Evolutionary conservation across 2,113 vertebrate species (phyloP).

Genomic region (Hydropotes inermis): DNA sequence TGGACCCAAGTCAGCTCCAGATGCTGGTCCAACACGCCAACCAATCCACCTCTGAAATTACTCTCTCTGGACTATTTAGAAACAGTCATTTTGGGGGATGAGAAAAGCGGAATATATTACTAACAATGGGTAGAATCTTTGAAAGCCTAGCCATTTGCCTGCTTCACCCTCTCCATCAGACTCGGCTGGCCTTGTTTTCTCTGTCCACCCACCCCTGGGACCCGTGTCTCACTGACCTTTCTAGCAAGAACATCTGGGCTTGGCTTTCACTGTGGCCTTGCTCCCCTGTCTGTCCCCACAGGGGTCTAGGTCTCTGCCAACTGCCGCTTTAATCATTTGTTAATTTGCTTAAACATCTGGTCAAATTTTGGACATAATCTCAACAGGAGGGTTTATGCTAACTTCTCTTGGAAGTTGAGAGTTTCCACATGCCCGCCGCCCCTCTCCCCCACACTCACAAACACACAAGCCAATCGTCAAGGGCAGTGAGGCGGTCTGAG

Average conservation of each 20-base stretch:
- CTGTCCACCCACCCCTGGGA: neutral
- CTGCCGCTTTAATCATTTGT: conserved; percentile 70
- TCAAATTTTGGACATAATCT: conserved; percentile 63
- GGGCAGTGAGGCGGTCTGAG: neutral
- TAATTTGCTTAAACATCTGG: conserved; percentile 74
- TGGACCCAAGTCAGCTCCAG: neutral
- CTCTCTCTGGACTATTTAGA: neutral
- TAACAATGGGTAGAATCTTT: neutral
- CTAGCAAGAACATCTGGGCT: conserved; percentile 38
- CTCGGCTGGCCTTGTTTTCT: neutral
- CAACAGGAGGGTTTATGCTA: conserved; percentile 51
- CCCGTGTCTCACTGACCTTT: neutral
- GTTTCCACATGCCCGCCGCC: conserved; percentile 47
- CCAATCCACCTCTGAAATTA: neutral
- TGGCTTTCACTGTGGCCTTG: neutral
- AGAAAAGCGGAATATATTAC: neutral
- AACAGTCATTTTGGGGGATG: neutral
- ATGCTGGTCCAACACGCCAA: neutral
- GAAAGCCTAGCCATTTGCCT: neutral
- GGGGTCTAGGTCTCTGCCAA: conserved; percentile 15
- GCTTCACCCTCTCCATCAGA: neutral
- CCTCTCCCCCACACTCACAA: neutral
- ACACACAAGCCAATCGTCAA: neutral
- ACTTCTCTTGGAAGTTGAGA: conserved; percentile 52
- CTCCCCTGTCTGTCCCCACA: neutral